phyloP scores from a whole-genome alignment of 2,888 invertebrate genomes.

The Nematopogon swammerdamellus region DNA sequence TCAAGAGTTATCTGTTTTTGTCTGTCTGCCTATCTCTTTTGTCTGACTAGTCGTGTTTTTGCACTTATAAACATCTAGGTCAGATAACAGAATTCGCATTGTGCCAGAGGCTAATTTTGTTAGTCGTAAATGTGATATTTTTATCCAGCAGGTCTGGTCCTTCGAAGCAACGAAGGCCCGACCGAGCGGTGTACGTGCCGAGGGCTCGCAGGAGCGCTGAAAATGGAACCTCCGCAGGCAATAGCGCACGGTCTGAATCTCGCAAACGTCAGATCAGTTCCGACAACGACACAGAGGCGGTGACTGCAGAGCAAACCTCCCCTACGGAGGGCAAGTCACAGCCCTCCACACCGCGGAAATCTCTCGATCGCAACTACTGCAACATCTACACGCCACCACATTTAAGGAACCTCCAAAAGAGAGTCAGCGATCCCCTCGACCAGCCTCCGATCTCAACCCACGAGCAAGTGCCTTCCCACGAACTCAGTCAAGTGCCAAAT shows the following conservation, averaged over 20 bases:
- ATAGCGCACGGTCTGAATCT: not conserved
- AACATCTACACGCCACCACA: slow-evolving; percentile 53
- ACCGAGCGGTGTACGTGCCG: slow-evolving; percentile 77
- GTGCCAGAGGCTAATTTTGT: no score
- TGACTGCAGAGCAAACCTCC: not conserved
- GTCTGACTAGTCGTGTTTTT: no score
- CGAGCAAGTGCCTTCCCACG: slow-evolving; percentile 35
- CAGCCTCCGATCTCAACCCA: slow-evolving; percentile 24
- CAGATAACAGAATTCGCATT: no score
- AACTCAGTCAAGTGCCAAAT: slow-evolving; percentile 48
- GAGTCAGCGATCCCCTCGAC: slow-evolving; percentile 31
- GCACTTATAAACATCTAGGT: no score
- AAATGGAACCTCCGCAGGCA: slow-evolving; percentile 8
- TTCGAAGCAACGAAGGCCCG: slow-evolving; percentile 61
- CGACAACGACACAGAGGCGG: not conserved
- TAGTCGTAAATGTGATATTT: no score
- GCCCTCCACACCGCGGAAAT: slow-evolving; percentile 35
- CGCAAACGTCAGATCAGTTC: slow-evolving; percentile 6
- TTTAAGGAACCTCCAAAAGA: slow-evolving; percentile 32
- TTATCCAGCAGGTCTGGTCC: slow-evolving; percentile 33
- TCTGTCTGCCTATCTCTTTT: no score
- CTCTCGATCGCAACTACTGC: slow-evolving; percentile 42
- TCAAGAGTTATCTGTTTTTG: no score
- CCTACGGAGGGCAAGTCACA: slow-evolving; percentile 13
- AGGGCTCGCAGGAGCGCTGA: slow-evolving; percentile 58